phyloP scores from a whole-genome alignment of 2,113 vertebrate species.

The Ammodytes marinus region DNA sequence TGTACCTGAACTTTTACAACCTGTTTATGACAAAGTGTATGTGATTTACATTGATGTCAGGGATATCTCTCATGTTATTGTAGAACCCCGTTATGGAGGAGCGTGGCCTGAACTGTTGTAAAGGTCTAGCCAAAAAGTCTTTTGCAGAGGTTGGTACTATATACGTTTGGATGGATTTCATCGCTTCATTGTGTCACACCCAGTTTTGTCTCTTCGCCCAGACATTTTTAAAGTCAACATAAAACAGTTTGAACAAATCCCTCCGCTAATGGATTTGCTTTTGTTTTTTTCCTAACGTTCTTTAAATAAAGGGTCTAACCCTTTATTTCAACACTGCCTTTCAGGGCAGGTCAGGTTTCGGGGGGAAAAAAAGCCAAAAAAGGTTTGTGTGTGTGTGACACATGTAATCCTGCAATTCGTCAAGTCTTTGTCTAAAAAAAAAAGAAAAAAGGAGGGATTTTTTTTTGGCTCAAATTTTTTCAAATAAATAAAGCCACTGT shows the following conservation, averaged over 20 bases:
- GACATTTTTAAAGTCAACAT: slow-evolving; percentile 17
- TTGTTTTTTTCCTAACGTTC: slow-evolving; percentile 3
- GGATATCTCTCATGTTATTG: slow-evolving; percentile 78
- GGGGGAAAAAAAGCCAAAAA: slow-evolving; percentile 64
- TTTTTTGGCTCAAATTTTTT: slow-evolving; percentile 49
- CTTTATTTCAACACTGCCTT: slow-evolving; percentile 59
- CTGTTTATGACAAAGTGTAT: slow-evolving; percentile 76
- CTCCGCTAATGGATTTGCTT: slow-evolving; percentile 31
- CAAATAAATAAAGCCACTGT: slow-evolving; percentile 70
- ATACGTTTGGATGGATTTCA: slow-evolving; percentile 36
- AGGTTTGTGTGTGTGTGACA: slow-evolving; percentile 69
- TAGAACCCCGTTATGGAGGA: slow-evolving; percentile 63
- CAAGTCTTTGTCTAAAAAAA: slow-evolving; percentile 62
- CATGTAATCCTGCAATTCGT: slow-evolving; percentile 67
- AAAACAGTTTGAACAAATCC: slow-evolving; percentile 50
- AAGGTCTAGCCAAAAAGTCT: slow-evolving; percentile 47
- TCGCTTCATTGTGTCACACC: slow-evolving; percentile 35
- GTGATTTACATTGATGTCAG: slow-evolving; percentile 84
- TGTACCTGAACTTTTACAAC: slow-evolving; percentile 77
- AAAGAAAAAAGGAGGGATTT: slow-evolving; percentile 55
- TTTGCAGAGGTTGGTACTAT: slow-evolving; percentile 49
- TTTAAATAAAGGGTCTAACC: slow-evolving; percentile 54
- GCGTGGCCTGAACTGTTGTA: slow-evolving; percentile 63
- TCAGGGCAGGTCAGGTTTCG: slow-evolving; percentile 66
- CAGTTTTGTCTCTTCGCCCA: slow-evolving; percentile 29